Base-by-base conservation (phyloP, 2,113 vertebrate species). In the Lipotes vexillifer region DNA sequence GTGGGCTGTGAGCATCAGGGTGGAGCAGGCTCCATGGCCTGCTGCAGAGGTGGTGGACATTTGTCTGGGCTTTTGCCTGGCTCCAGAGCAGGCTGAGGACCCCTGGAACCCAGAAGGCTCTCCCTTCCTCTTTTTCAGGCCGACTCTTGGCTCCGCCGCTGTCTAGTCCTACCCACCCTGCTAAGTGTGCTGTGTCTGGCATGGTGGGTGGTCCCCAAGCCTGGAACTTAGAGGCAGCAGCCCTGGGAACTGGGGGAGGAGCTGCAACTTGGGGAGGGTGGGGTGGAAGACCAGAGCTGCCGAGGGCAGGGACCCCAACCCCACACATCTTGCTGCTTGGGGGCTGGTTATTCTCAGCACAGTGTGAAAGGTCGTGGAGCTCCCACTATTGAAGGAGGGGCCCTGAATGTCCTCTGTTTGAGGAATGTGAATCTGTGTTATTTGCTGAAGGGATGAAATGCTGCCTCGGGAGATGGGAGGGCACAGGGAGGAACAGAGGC, bases 41-140 rank as follows among this genome's bases (percentile, higher is more conserved):
- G 3, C 18, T 31, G 23, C 44, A 57, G 68, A 9, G 33, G 49
- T 3, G 9, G n/a, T 1, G 0, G 52, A 15, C 52, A 52, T 52
- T 52, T 17, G 52, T 15, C 49, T 5, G 46, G n/a, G 55, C 0
- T 0, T n/a, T 6, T 1, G 4, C 74, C n/a, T 55, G 2, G 0
- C 8, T 66, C 68, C 61, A 1, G 44, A 68, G 46, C 23, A 12
- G 72, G 59, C 77, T 7, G 71, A 55, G 46, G 61, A 21, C 33
- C 55, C 46, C 2, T 2, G 63, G 23, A 41, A 18, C 17, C 92
- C 46, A 17, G 15, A 92, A 41, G 29, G 5, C 31, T 65, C 81
- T 12, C 33, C 6, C 18, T 81, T 18, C 29, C 49, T 57, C 5
- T 61, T n/a, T 80, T n/a, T 27, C 55, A 91, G 86, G 65, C 72